A percentile compares a stretch with the other conserved stretches of the same genome.
These are phyloP conservation scores for Lithophane ornitopus DNA, from an alignment of 2,888 invertebrate species.

Conservation along the genomic window DNA sequence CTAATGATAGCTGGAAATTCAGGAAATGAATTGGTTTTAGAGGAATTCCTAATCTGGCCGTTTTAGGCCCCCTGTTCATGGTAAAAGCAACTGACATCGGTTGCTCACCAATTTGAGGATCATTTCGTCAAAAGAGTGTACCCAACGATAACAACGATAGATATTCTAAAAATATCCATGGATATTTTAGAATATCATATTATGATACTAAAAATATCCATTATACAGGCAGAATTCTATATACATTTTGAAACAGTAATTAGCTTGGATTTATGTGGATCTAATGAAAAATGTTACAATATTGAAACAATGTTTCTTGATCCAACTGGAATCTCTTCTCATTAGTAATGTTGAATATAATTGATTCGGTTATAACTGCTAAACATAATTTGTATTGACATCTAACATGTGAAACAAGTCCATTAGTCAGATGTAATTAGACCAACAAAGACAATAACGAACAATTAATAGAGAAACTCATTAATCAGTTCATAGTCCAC, in stretches of 20 bases:
- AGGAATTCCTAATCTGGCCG: too few species aligned
- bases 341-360: not conserved
- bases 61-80: too few species aligned
- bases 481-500: slow-evolving; percentile 64
- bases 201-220: not conserved
- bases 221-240: not conserved
- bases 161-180: too few species aligned
- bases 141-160: too few species aligned
- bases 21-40: too few species aligned
- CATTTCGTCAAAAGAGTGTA: not conserved
- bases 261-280: not conserved
- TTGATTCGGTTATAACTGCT: slow-evolving; percentile 39
- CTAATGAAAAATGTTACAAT: not conserved
- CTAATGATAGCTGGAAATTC: too few species aligned
- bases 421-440: slow-evolving; percentile 52
- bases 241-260: too few species aligned
- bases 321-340: not conserved
- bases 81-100: not conserved
- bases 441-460: slow-evolving; percentile 62
- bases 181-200: too few species aligned
- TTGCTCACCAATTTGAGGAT: not conserved
- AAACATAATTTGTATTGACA: slow-evolving; percentile 20
- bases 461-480: slow-evolving; percentile 67
- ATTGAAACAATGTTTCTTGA: not conserved
- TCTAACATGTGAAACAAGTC: slow-evolving; percentile 30